Conservation (phyloP, 1,140 invertebrate species). For the Anthonomus grandis region DNA sequence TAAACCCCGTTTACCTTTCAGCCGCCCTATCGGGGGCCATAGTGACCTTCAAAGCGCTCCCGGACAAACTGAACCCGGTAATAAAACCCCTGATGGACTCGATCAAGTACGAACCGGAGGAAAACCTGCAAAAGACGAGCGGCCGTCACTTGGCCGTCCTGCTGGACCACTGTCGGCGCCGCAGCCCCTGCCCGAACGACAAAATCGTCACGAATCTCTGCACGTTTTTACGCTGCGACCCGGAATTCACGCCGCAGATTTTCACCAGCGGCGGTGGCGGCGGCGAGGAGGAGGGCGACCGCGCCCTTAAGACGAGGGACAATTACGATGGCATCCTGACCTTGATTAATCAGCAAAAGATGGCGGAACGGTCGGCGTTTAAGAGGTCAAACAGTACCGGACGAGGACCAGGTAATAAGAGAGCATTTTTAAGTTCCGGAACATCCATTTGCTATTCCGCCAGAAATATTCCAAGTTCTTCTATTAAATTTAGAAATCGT, state of each 20-base stretch:
- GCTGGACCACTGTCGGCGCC: slow-evolving; percentile 69
- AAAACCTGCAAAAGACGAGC: slow-evolving; percentile 72
- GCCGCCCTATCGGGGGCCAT: slow-evolving; percentile 80
- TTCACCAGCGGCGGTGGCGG: slow-evolving; percentile 23
- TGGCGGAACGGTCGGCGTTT: slow-evolving; percentile 57
- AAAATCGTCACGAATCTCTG: slow-evolving; percentile 90
- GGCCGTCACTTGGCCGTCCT: slow-evolving; percentile 75
- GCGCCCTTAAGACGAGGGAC: no score
- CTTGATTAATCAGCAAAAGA: slow-evolving; percentile 62
- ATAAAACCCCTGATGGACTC: slow-evolving; percentile 95
- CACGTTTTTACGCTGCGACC: slow-evolving; percentile 80
- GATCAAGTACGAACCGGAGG: slow-evolving; percentile 84
- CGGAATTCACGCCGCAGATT: slow-evolving; percentile 67
- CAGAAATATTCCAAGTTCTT: no score
- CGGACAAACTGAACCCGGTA: slow-evolving; percentile 87
- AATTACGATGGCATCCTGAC: slow-evolving; percentile 68
- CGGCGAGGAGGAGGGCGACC: slow-evolving; percentile 20
- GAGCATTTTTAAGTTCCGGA: no score
- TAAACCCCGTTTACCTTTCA: no score
- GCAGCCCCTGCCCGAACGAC: slow-evolving; percentile 76
- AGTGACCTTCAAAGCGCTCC: slow-evolving; percentile 72
- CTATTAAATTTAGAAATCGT: no score
- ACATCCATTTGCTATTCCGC: no score
- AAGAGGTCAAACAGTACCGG: slow-evolving; percentile 48
- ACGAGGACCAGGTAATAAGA: slow-evolving; percentile 52